phyloP scores from a whole-genome alignment of 2,888 invertebrate genomes.

The Drosophila leonis region DNA sequence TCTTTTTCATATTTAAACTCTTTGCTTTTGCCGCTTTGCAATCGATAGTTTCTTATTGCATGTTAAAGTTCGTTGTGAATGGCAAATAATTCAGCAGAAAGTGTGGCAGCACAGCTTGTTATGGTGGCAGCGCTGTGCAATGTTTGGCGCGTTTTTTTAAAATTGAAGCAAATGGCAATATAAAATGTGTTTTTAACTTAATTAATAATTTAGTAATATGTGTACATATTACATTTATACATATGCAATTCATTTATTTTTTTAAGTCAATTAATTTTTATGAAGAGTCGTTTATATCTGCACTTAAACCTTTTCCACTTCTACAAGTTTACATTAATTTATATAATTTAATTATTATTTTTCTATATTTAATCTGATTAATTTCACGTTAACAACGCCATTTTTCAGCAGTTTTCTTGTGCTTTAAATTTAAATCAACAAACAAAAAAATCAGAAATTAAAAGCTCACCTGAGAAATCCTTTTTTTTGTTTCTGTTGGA shows the following conservation, averaged over 20 bases:
- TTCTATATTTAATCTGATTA: neutral
- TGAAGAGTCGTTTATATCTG: no score
- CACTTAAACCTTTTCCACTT: no score
- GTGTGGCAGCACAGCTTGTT: neutral
- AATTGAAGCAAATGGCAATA: neutral
- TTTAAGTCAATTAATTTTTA: no score
- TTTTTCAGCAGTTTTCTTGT: neutral
- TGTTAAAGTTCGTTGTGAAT: neutral
- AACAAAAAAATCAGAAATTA: conserved; percentile 14
- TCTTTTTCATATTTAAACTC: neutral
- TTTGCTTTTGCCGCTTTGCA: no score
- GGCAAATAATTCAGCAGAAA: neutral
- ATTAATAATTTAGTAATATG: neutral
- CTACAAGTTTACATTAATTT: no score
- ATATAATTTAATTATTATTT: neutral
- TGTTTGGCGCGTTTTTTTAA: conserved; percentile 14
- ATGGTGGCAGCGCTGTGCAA: neutral
- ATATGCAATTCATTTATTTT: no score
- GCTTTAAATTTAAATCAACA: neutral
- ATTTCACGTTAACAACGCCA: no score
- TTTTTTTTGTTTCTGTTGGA: conserved; percentile 12
- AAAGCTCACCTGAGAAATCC: conserved; percentile 34
- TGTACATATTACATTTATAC: neutral
- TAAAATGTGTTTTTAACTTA: neutral
- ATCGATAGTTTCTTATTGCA: conserved; percentile 11